Conservation (phyloP, 2,113 vertebrate species). For the Mohoua ochrocephala region DNA sequence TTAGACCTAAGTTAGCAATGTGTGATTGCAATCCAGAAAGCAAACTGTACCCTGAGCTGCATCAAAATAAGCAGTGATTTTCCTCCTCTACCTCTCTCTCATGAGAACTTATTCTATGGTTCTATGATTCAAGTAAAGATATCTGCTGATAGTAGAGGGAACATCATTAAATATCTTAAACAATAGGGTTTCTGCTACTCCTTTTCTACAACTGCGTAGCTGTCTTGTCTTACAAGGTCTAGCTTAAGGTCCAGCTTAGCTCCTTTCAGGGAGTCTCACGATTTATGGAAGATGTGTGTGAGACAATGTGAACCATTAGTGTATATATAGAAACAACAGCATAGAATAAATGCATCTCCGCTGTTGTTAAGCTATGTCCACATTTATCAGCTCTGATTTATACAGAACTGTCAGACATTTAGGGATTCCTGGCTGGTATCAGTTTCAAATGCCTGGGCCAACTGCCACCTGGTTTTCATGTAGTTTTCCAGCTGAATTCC, state of each 20-base stretch:
- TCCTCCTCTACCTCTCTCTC: fast-evolving
- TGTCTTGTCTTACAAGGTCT: background rate
- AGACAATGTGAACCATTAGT: background rate
- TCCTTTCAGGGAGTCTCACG: background rate
- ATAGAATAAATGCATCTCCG: background rate
- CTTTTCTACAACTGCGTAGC: background rate
- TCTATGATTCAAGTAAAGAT: background rate
- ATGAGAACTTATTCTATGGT: background rate
- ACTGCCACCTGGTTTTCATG: background rate
- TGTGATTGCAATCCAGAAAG: background rate
- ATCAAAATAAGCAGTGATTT: background rate
- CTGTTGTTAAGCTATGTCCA: background rate
- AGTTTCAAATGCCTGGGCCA: background rate
- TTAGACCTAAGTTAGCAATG: background rate
- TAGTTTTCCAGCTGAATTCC: background rate
- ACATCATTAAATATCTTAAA: background rate
- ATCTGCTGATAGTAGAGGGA: fast-evolving
- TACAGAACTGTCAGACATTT: background rate
- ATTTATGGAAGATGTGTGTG: background rate
- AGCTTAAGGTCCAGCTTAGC: background rate
- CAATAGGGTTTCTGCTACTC: background rate
- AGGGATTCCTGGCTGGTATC: background rate
- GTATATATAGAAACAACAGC: background rate
- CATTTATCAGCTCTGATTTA: background rate
- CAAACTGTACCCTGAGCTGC: background rate